Base-by-base conservation (phyloP, 2,797 vertebrate species). In the Enteromius paludinosus region DNA sequence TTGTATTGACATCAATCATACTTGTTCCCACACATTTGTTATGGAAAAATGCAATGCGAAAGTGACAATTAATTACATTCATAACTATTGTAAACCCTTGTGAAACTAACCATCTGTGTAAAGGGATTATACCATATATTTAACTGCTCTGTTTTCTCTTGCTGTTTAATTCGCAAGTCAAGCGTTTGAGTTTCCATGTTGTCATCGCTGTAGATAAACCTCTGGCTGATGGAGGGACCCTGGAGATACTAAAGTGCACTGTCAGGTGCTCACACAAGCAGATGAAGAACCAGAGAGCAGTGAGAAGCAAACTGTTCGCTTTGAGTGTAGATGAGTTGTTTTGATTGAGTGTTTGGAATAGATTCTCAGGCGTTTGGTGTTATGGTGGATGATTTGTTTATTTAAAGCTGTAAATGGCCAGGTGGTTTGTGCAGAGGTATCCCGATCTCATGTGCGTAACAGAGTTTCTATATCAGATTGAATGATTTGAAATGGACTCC, bases 401-500 rank as follows among this genome's bases (percentile, higher is more conserved):
- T 81, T 45, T 17, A 20, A 25, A 7, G 0, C 3, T 17, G 15
- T 49, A 20, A 65, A 41, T 81, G 70, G 59, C 30, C 15, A 25
- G 17, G 25, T 23, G 64, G 56, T 4, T 33, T n/a, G n/a, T n/a
- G n/a, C n/a, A n/a, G n/a, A n/a, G n/a, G n/a, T n/a, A n/a, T n/a
- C n/a, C n/a, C n/a, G n/a, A n/a, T n/a, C n/a, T n/a, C n/a, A n/a
- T n/a, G n/a, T n/a, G n/a, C n/a, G n/a, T n/a, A n/a, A n/a, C n/a
- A 15, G 17, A 49, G 28, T 47, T 65, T 65, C 18, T 18, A 5
- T 5, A 33, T 59, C 54, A 7, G 8, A 38, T 18, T 17, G 12
- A 4, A 2, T 54, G 41, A 25, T 75, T 76, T 28, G 15, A 35
- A 54, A 95, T 95, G 94, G 92, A 87, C 9, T 28, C 84, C 28